Base-by-base conservation (phyloP, 2,888 invertebrate genomes). In the Plemyria rubiginata region DNA sequence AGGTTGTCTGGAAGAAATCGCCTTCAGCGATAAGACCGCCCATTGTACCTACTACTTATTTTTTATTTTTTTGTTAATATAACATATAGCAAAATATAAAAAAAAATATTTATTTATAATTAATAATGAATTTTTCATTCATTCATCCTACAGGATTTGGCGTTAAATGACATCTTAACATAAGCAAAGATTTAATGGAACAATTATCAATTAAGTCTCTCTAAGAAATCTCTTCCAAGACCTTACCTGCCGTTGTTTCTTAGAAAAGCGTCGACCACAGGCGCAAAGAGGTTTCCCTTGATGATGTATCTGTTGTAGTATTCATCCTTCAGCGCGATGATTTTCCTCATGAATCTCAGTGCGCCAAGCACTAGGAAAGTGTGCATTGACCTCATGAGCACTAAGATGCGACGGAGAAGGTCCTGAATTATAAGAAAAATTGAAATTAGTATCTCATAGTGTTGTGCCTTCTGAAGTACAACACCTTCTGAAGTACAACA, bases 321-420 rank as follows among this genome's bases (percentile, higher is more conserved):
- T 85, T 99, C 99, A 86, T 99, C 99, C 91, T 99, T 99, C 65
- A 99, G 94, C 58, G 99, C 98, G 78, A 99, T 96, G 71, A 99
- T 97, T 90, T 98, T 98, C 78, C 99, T 95, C 96, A 99, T 96
- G 92, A 99, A 97, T 90, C 99, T 95, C 76, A 99, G 94, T 60
- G 99, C 98, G 90, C 98, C 97, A 64, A 99, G 95, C 77, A 99
- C 98, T 75, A 99, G 95, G 94, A 99, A 99, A 80, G 98, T 98
- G 93, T 99, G 99, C 79, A 96, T 97, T 68, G 99, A 99, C 87
- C 98, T 97, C 97, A 99, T 98, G 72, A 99, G 94, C 77, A 99
- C 98, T 75, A 99, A 94, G 87, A 99, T 98, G 87, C 98, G 96
- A 86, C 98, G 96, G 71, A 99, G 94, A 74, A 99, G 94, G 93